Evolutionary conservation across 2,113 vertebrate species (phyloP).

Genomic region (Coregonus clupeaformis): DNA sequence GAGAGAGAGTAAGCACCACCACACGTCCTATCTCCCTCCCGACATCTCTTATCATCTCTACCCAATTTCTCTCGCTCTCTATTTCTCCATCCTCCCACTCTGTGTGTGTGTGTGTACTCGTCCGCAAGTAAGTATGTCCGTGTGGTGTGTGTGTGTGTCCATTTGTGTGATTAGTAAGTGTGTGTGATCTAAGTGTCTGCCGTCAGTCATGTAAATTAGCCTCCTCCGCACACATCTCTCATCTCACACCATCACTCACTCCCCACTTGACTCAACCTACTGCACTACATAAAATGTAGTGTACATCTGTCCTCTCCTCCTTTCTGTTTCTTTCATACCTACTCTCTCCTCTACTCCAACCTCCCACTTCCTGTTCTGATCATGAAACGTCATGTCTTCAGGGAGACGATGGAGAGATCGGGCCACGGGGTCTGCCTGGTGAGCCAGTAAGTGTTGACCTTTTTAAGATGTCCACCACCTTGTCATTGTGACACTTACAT

Average conservation of each 20-base stretch:
- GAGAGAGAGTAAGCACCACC: constrained; percentile 85
- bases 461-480: constrained; percentile 9
- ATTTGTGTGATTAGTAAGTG: too few species aligned
- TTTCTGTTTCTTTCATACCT: too few species aligned
- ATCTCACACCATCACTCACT: not conserved
- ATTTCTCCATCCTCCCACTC: not conserved
- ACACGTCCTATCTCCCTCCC: too few species aligned
- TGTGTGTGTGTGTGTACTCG: too few species aligned
- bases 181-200: too few species aligned
- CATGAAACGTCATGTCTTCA: constrained; percentile 57
- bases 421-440: constrained; percentile 92
- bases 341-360: not conserved
- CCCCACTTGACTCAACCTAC: not conserved
- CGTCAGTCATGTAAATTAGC: too few species aligned
- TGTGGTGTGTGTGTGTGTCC: not conserved
- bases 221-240: not conserved
- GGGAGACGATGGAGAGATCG: constrained; percentile 97
- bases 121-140: too few species aligned
- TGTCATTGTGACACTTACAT: not conserved
- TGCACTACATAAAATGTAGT: too few species aligned
- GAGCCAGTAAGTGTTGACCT: constrained; percentile 85
- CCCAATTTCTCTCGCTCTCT: not conserved
- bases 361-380: constrained; percentile 37
- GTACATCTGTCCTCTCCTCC: not conserved
- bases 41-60: not conserved